Conservation (phyloP, 37 sponge, comb jelly and placozoan species). For the Ephydatia muelleri region DNA sequence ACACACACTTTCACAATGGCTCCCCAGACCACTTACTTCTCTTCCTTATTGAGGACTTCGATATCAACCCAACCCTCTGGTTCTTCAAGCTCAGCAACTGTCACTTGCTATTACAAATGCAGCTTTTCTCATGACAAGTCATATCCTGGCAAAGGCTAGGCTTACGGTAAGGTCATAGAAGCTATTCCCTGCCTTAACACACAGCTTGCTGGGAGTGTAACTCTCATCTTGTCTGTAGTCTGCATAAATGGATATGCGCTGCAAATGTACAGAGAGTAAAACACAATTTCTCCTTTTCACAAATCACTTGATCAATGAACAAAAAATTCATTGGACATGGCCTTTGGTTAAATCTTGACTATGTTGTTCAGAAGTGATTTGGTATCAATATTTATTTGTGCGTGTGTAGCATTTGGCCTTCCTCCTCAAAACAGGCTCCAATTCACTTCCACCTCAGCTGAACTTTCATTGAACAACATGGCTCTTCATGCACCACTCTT, state of each 20-base stretch:
- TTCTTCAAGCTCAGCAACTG: constrained; percentile 71
- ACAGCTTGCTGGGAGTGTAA: constrained; percentile 94
- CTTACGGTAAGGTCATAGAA: constrained; percentile 79
- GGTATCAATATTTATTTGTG: no score
- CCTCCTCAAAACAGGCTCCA: no score
- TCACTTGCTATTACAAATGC: constrained; percentile 54
- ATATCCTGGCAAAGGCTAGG: background rate
- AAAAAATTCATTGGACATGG: no score
- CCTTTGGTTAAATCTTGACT: no score
- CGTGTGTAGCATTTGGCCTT: no score
- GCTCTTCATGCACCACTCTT: no score
- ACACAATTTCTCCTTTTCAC: no score
- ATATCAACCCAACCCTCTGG: constrained; percentile 90
- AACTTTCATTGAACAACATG: no score
- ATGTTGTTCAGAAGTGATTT: no score
- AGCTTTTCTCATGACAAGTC: background rate
- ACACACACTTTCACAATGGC: no score
- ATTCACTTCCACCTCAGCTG: no score
- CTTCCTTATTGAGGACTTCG: constrained; percentile 42
- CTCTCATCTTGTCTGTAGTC: constrained; percentile 94
- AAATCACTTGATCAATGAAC: no score
- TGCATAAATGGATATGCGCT: constrained; percentile 66
- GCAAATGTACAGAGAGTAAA: background rate
- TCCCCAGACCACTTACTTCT: background rate
- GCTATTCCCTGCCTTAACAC: constrained; percentile 73